A percentile compares a stretch with the other conserved stretches of the same genome.
These are phyloP conservation scores for Anastrepha ludens DNA, from an alignment of 1,140 invertebrate species.

Conservation along the genomic window DNA sequence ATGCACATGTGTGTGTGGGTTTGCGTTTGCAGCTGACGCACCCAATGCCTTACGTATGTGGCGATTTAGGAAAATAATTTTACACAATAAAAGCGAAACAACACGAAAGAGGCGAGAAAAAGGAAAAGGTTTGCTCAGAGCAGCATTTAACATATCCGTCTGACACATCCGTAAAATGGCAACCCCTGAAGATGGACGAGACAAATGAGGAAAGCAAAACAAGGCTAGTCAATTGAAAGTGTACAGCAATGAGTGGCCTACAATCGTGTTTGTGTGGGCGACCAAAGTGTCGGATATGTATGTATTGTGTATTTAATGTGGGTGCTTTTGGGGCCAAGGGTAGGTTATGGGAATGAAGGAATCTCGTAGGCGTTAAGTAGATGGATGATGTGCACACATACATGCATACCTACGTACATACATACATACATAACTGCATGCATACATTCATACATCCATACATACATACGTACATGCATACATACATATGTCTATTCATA, in stretches of 20 bases:
- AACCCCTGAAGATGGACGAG: constrained; percentile 17
- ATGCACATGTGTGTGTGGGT: neutral
- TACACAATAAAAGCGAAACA: neutral
- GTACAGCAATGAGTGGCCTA: neutral
- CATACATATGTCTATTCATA: neutral
- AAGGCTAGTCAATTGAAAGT: constrained; percentile 5
- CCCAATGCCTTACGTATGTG: neutral
- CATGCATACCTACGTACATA: neutral
- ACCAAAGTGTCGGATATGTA: neutral
- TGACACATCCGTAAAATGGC: constrained; percentile 42
- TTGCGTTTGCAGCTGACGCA: neutral
- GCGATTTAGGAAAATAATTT: constrained; percentile 32
- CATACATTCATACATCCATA: neutral
- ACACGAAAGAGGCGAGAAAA: neutral
- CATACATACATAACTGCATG: neutral
- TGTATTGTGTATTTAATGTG: constrained; percentile 4
- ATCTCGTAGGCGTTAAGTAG: neutral
- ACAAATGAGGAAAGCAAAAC: neutral
- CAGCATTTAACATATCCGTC: constrained; percentile 43
- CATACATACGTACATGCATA: neutral
- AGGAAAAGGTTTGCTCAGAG: constrained; percentile 5
- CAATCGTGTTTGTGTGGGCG: neutral
- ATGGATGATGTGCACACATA: neutral
- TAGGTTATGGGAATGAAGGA: neutral
- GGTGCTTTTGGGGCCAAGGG: constrained; percentile 21